Evolutionary conservation across 2,113 vertebrate genomes (phyloP).

Genomic region (Sporophila hypoxantha): DNA sequence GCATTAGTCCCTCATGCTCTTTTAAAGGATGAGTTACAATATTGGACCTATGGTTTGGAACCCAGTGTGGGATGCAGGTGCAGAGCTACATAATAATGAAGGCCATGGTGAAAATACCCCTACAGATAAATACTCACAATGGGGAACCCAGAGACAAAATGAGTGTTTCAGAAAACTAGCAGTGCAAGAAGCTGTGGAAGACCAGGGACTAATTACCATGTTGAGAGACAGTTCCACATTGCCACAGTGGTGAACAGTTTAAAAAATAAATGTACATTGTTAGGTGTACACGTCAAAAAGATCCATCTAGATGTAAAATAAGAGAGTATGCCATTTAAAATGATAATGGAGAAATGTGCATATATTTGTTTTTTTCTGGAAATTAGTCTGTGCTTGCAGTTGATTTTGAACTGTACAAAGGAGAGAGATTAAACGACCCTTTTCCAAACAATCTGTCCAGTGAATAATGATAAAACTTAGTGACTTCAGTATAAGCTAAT

Average conservation of each 20-base stretch:
- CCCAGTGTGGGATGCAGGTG: background rate
- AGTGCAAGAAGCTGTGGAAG: background rate
- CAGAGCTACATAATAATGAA: background rate
- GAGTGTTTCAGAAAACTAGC: background rate
- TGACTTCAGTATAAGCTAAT: background rate
- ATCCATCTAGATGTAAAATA: background rate
- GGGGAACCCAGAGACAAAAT: background rate
- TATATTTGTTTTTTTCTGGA: background rate
- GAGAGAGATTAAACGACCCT: background rate
- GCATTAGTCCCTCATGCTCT: background rate
- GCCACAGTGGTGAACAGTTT: background rate
- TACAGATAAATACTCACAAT: background rate
- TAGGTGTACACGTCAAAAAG: background rate
- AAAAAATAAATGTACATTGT: background rate
- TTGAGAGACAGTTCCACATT: background rate
- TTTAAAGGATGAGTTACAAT: background rate
- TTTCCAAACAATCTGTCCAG: background rate
- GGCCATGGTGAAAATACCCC: background rate
- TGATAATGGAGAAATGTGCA: background rate
- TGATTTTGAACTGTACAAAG: background rate
- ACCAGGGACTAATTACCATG: background rate
- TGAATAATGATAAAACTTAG: background rate
- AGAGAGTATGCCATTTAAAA: background rate
- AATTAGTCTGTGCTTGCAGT: background rate
- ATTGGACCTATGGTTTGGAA: background rate